These are phyloP conservation scores for Dallia pectoralis DNA, from an alignment of 2,797 vertebrate genomes.

Conservation along the genomic window DNA sequence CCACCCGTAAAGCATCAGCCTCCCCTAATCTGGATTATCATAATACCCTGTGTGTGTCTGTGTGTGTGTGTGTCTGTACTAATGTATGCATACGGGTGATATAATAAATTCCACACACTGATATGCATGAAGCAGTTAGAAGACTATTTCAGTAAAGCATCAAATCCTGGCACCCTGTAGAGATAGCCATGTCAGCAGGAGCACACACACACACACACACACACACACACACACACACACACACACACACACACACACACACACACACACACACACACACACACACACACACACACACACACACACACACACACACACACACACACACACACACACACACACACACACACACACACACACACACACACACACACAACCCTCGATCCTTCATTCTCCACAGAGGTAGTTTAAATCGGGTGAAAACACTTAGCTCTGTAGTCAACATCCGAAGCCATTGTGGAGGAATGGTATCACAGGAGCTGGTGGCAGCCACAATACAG, in stretches of 20 bases:
- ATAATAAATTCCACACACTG: neutral
- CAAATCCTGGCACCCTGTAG: neutral
- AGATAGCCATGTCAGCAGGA: neutral
- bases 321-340: neutral
- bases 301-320: neutral
- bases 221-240: constrained; percentile 2
- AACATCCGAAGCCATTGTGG: constrained; percentile 42
- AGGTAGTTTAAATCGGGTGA: constrained; percentile 33
- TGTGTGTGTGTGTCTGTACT: neutral
- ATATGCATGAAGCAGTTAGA: neutral
- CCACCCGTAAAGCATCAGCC: constrained; percentile 44
- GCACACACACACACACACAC: neutral
- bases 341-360: constrained; percentile 1
- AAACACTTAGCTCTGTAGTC: constrained; percentile 36
- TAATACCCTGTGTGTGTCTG: constrained; percentile 37
- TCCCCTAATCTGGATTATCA: constrained; percentile 66
- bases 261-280: neutral
- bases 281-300: neutral
- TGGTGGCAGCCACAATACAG: constrained; percentile 50
- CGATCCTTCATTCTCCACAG: neutral
- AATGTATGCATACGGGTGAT: neutral
- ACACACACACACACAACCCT: neutral
- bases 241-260: constrained; percentile 11
- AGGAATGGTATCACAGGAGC: constrained; percentile 39
- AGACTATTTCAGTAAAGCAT: neutral